Percentiles rank a stretch among this genome's conserved stretches.
Conservation (phyloP, 2,797 vertebrate genomes). For the Poeciliopsis paucimaculata region DNA sequence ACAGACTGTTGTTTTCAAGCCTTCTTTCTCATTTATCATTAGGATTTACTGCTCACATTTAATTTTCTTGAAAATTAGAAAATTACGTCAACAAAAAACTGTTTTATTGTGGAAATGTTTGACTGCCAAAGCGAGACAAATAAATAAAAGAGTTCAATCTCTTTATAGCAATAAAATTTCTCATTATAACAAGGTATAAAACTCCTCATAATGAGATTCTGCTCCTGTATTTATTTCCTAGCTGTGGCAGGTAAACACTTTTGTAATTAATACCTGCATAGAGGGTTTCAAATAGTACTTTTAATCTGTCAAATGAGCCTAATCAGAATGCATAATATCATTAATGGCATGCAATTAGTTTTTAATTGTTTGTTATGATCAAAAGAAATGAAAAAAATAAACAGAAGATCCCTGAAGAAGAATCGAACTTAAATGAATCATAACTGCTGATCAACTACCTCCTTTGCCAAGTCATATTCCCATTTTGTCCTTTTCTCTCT, state of each 20-base stretch:
- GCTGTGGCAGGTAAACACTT: background rate
- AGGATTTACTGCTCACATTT: background rate
- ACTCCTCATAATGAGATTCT: background rate
- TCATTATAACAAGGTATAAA: background rate
- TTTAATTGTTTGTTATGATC: background rate
- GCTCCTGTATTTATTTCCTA: background rate
- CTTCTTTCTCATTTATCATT: background rate
- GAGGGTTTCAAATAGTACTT: background rate
- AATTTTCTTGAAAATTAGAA: background rate
- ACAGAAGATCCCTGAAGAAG: background rate
- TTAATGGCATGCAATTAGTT: background rate
- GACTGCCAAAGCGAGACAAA: background rate
- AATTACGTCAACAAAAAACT: background rate
- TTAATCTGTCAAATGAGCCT: background rate
- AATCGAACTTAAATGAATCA: background rate
- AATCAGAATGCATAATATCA: background rate
- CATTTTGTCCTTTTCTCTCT: background rate
- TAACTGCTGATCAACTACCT: background rate
- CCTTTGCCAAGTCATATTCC: background rate
- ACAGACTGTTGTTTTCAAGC: background rate
- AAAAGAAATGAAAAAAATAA: background rate
- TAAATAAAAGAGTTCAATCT: background rate
- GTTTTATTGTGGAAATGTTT: too few species aligned
- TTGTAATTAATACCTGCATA: background rate
- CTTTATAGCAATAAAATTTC: background rate